Evolutionary conservation across 2,888 invertebrate genomes (phyloP).

Genomic region (Ellobium chinense): DNA sequence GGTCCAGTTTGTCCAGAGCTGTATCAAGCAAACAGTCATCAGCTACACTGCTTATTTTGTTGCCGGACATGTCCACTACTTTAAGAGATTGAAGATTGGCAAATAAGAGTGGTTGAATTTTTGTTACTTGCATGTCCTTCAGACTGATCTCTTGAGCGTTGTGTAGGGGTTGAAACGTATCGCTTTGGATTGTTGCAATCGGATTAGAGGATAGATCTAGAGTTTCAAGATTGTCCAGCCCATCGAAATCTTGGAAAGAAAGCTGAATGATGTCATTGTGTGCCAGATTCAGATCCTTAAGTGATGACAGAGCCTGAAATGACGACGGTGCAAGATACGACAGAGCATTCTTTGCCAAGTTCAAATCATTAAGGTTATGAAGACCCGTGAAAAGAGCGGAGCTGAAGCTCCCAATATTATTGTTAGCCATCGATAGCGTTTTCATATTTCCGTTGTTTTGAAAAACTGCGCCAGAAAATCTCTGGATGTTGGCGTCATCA

Average conservation of each 20-base stretch:
- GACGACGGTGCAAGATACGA: background rate
- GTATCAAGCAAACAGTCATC: constrained; percentile 20
- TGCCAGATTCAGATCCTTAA: background rate
- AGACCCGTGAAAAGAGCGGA: background rate
- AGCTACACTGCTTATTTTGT: background rate
- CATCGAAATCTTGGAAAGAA: background rate
- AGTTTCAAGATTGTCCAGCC: constrained; percentile 5
- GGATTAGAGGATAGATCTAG: constrained; percentile 44
- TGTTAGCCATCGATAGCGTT: background rate
- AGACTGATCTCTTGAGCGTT: background rate
- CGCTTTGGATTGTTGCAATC: background rate
- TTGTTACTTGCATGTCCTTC: background rate
- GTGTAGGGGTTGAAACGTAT: background rate
- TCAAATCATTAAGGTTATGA: background rate
- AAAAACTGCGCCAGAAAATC: background rate
- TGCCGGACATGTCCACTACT: constrained; percentile 49
- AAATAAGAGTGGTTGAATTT: background rate
- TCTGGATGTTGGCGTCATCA: background rate
- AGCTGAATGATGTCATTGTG: background rate
- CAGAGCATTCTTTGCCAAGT: background rate
- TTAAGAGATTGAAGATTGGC: constrained; percentile 45
- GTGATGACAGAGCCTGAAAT: background rate
- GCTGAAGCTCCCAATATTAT: background rate
- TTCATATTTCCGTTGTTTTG: constrained; percentile 1
- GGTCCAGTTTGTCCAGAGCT: constrained; percentile 19